A percentile compares a stretch with the other conserved stretches of the same genome.
phyloP scores from a whole-genome alignment of 2,113 vertebrate species.

The Thamnaconus septentrionalis region DNA sequence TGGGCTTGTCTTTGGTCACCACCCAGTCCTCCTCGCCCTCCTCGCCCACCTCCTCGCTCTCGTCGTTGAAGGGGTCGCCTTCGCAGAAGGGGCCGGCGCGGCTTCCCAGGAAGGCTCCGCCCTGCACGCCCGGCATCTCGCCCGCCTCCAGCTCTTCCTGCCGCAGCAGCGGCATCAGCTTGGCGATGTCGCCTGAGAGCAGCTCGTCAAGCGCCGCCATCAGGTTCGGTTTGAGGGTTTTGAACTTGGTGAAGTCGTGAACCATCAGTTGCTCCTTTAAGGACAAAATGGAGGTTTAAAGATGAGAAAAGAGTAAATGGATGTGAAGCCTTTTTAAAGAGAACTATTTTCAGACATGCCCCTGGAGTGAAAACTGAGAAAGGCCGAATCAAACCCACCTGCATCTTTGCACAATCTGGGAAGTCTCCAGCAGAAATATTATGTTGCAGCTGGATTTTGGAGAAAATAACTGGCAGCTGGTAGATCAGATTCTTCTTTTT shows the following conservation, averaged over 20 bases:
- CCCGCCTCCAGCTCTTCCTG: conserved; percentile 88
- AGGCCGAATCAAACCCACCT: conserved; percentile 68
- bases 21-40: conserved; percentile 85
- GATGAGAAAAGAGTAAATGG: neutral
- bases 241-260: conserved; percentile 90
- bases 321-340: neutral
- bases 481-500: conserved; percentile 91
- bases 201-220: conserved; percentile 85
- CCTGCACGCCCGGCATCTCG: conserved; percentile 81
- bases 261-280: conserved; percentile 85
- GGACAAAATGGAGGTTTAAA: neutral
- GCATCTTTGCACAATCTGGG: conserved; percentile 90
- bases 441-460: conserved; percentile 89
- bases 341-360: neutral
- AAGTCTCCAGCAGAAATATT: conserved; percentile 92
- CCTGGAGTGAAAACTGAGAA: conserved; percentile 13
- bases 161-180: conserved; percentile 88
- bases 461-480: conserved; percentile 87
- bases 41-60: conserved; percentile 65
- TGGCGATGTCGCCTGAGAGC: conserved; percentile 82
- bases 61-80: conserved; percentile 73
- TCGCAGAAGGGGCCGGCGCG: conserved; percentile 86
- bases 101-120: conserved; percentile 85
- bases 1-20: conserved; percentile 92
- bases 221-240: conserved; percentile 84